Conservation (phyloP, 2,113 vertebrate genomes). For the Lipophrys pholis region DNA sequence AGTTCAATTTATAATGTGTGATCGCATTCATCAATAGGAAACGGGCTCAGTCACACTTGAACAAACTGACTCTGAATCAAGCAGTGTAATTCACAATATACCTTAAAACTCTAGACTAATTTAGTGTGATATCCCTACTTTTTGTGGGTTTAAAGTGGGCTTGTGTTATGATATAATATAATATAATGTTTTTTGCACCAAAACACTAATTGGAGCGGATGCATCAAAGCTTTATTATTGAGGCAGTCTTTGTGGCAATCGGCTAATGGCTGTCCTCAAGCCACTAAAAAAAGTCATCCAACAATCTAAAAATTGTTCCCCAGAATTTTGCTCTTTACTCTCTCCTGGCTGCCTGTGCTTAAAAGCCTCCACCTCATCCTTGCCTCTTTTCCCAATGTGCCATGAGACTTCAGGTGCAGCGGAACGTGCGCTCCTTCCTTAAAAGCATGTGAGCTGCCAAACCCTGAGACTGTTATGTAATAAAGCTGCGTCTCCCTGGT, state of each 20-base stretch:
- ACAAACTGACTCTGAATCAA: no score
- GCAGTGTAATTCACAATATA: no score
- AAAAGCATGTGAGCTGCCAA: constrained; percentile 77
- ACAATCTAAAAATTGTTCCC: constrained; percentile 12
- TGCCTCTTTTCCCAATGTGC: constrained; percentile 30
- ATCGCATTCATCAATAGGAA: neutral
- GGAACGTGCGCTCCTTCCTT: constrained; percentile 75
- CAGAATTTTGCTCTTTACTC: constrained; percentile 13
- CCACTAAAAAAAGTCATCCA: neutral
- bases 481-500: constrained; percentile 63
- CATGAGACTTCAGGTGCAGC: constrained; percentile 67
- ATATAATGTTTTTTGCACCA: no score
- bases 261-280: neutral
- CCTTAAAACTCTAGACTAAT: no score
- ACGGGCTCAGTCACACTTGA: no score
- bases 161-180: no score
- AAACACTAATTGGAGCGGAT: no score
- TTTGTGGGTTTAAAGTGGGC: no score
- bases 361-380: constrained; percentile 42
- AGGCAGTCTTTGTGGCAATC: neutral
- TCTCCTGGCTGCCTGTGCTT: constrained; percentile 13
- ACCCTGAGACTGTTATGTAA: constrained; percentile 74
- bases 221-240: neutral
- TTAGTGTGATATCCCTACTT: no score
- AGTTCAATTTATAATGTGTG: neutral